A percentile compares a stretch with the other conserved stretches of the same genome.
These are phyloP conservation scores for Papilio gigon DNA, from an alignment of 2,888 invertebrate genomes.

Conservation along the genomic window DNA sequence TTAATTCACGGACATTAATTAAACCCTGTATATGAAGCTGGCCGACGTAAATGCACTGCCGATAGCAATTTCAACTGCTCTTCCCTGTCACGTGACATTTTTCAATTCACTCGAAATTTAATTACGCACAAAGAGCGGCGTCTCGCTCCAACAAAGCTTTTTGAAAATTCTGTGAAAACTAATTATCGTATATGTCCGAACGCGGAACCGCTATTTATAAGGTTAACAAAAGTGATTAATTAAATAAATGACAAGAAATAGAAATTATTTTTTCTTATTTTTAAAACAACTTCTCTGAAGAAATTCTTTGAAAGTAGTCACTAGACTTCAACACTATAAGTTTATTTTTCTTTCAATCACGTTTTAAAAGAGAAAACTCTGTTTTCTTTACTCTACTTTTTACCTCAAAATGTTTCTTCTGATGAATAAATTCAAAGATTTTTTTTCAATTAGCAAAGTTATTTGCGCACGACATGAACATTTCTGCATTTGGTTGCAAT, in stretches of 20 bases:
- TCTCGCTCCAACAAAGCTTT: constrained; percentile 4
- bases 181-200: constrained; percentile 11
- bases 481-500: background rate
- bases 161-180: constrained; percentile 4
- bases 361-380: constrained; percentile 31
- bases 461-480: background rate
- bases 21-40: constrained; percentile 51
- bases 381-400: constrained; percentile 33
- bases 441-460: constrained; percentile 4
- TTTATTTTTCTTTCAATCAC: constrained; percentile 31
- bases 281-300: constrained; percentile 20
- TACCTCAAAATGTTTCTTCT: constrained; percentile 13
- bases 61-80: constrained; percentile 47
- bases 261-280: too few relatives aligned
- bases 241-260: background rate
- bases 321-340: constrained; percentile 29
- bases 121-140: constrained; percentile 11
- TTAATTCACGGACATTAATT: constrained; percentile 62
- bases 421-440: constrained; percentile 26
- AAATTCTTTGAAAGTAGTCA: constrained; percentile 31
- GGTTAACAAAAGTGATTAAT: background rate
- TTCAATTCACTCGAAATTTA: constrained; percentile 40
- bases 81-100: constrained; percentile 32
- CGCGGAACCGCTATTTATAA: background rate
- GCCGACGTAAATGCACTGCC: constrained; percentile 47